phyloP scores from a whole-genome alignment of 2,888 invertebrate species.

The Orchesella flavescens region DNA sequence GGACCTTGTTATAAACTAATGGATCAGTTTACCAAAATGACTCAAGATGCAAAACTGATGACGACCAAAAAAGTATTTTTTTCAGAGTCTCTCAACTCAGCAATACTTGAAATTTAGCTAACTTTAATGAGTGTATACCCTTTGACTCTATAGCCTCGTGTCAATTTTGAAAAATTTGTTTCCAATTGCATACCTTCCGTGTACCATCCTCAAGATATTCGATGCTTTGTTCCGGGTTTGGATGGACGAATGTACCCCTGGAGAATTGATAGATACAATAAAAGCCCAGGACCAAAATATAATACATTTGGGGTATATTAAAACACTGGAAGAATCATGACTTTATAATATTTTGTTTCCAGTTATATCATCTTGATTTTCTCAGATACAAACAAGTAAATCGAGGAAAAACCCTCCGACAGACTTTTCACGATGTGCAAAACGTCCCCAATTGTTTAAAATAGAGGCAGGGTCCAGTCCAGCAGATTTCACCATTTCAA shows the following conservation, averaged over 20 bases:
- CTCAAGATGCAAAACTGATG: conserved; percentile 52
- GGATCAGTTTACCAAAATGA: conserved; percentile 36
- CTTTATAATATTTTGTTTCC: too few relatives aligned
- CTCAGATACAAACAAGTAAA: conserved; percentile 62
- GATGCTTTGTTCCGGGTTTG: conserved; percentile 65
- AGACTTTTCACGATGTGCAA: conserved; percentile 53
- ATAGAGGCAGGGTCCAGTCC: conserved; percentile 62
- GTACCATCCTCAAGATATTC: conserved; percentile 68
- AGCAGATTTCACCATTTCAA: conserved; percentile 60
- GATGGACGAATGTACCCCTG: conserved; percentile 69
- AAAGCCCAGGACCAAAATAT: conserved; percentile 67
- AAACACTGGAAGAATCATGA: too few relatives aligned
- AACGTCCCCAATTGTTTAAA: conserved; percentile 57
- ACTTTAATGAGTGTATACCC: neutral
- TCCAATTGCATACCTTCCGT: conserved; percentile 65
- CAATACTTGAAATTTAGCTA: neutral
- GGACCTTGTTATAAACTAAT: conserved; percentile 39
- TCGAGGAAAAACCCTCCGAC: conserved; percentile 52
- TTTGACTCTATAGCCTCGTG: conserved; percentile 57
- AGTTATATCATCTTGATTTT: neutral
- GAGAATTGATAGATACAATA: conserved; percentile 56
- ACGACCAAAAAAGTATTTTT: conserved; percentile 55
- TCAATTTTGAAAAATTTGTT: conserved; percentile 63
- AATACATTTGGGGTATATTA: conserved; percentile 56
- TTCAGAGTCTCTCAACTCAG: neutral